These are phyloP conservation scores for Dinothrombium tinctorium DNA, from an alignment of 1,140 invertebrate genomes.

Conservation along the genomic window DNA sequence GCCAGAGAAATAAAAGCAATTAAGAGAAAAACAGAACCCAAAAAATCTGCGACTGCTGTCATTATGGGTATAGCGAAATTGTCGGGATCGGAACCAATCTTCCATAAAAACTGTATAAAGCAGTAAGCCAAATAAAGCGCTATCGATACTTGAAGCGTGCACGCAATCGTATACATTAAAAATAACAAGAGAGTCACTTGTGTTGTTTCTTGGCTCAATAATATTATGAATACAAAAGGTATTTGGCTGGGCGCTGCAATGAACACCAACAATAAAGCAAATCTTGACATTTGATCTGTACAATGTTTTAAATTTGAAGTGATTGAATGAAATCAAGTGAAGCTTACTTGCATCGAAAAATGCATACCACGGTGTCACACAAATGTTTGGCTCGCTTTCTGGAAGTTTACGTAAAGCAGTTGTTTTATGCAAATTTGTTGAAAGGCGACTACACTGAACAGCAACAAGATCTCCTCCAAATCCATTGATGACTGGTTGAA, in stretches of 20 bases:
- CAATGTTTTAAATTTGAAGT: neutral
- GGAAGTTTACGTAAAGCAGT: too few relatives aligned
- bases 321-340: neutral
- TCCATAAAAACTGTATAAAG: slow-evolving; percentile 27
- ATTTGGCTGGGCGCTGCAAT: neutral
- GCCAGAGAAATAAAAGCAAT: neutral
- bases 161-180: neutral
- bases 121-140: slow-evolving; percentile 27
- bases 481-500: slow-evolving; percentile 28
- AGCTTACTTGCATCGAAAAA: too few relatives aligned
- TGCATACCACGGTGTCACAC: too few relatives aligned
- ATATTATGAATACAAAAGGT: neutral
- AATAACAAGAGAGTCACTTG: neutral
- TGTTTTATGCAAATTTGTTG: slow-evolving; percentile 59
- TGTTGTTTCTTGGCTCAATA: neutral
- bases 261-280: neutral
- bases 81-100: slow-evolving; percentile 26
- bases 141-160: slow-evolving; percentile 12
- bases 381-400: too few relatives aligned
- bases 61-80: slow-evolving; percentile 45
- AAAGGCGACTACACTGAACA: slow-evolving; percentile 71
- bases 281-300: neutral
- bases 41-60: slow-evolving; percentile 72
- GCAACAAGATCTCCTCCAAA: slow-evolving; percentile 36
- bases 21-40: slow-evolving; percentile 29